Base-by-base conservation (phyloP, 2,888 invertebrate genomes). In the Hydrotaea diabolus region DNA sequence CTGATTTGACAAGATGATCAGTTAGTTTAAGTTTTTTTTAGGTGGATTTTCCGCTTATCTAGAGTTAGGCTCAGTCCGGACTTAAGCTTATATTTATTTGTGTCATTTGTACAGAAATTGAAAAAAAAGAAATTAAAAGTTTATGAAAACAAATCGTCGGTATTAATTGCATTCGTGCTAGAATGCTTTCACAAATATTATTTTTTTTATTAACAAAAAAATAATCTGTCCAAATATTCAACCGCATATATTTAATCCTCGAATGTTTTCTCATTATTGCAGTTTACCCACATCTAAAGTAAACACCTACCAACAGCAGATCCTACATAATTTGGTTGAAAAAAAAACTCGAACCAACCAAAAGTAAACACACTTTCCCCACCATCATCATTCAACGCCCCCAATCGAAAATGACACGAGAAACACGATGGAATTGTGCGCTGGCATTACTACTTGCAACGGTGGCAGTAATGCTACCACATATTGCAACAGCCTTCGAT, bases 401-500 rank as follows among this genome's bases (percentile, higher is more conserved):
- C 73, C n/a, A 74, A 2, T 31, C 66, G n/a, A 80, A 64, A 49
- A 85, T 82, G 82, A 72, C 55, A 46, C 76, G 36, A 80, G 23
- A 26, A 75, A 73, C 31, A 59, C 59, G 64, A 78, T 84, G 85
- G 75, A 74, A 83, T 83, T 8, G 84, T 71, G n/a, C 83, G 72
- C 43, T 86, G 76, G 11, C 83, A 36, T 23, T 77, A 66, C 62
- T 84, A n/a, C 49, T 83, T 21, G 72, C 74, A 23, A 19, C 78
- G 23, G 49, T 83, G 26, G 72, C 74, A 21, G 26, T 80, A 36
- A 62, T 69, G 19, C 39, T 21, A 19, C 19, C 36, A 73, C 26
- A 79, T 31, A 71, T 79, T 77, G 83, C 82, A 57, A 82, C 73
- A 73, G 59, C 86, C 4, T 85, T 86, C 62, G 86, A 87, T 82